A percentile compares a stretch with the other conserved stretches of the same genome.
Evolutionary conservation across 1,140 invertebrate genomes (phyloP).

Genomic region (Parasteatoda tepidariorum): DNA sequence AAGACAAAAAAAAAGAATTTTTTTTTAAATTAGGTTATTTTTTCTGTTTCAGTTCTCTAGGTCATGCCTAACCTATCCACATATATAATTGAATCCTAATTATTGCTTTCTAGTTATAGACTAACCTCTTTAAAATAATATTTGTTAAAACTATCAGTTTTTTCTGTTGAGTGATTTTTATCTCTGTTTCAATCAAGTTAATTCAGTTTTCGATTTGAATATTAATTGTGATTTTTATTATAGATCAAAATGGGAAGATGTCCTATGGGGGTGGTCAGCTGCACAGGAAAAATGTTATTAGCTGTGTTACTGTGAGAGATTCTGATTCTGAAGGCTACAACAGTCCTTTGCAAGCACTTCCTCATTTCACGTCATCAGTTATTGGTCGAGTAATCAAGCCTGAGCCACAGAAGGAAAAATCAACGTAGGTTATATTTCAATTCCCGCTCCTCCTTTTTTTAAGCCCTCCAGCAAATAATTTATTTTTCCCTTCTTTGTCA

Average conservation of each 20-base stretch:
- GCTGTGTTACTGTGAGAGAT: constrained; percentile 84
- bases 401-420: constrained; percentile 62
- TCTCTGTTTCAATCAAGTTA: too few species aligned
- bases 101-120: too few species aligned
- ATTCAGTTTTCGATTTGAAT: too few species aligned
- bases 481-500: not conserved
- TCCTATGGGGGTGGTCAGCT: constrained; percentile 65
- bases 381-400: constrained; percentile 64
- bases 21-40: too few species aligned
- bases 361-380: constrained; percentile 59
- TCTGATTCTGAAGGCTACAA: constrained; percentile 78
- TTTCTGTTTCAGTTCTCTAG: too few species aligned
- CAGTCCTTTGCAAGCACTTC: constrained; percentile 70
- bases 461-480: not conserved
- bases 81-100: too few species aligned
- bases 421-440: not conserved
- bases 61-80: too few species aligned
- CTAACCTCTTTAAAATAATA: too few species aligned
- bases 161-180: too few species aligned
- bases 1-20: too few species aligned
- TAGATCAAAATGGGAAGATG: constrained; percentile 52
- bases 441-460: not conserved
- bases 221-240: too few species aligned
- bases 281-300: constrained; percentile 78
- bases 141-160: too few species aligned